phyloP scores from a whole-genome alignment of 2,888 invertebrate genomes.

The Caradrina kadenii region DNA sequence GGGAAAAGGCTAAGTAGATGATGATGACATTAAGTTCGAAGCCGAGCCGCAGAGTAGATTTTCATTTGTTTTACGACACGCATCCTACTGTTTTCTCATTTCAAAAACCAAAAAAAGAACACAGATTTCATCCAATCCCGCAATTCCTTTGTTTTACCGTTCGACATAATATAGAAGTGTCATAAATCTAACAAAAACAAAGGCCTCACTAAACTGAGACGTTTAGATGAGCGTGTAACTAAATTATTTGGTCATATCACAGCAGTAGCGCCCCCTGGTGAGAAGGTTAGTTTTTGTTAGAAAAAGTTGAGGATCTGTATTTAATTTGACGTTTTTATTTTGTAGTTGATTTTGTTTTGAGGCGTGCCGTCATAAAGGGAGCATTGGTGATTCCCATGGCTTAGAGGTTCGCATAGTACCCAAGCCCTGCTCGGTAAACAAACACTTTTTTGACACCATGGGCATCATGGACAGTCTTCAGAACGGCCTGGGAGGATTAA shows the following conservation, averaged over 20 bases:
- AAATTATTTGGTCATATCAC: constrained; percentile 65
- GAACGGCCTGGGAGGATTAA: too few relatives aligned
- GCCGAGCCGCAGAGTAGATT: neutral
- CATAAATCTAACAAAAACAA: constrained; percentile 65
- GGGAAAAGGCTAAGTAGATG: too few relatives aligned
- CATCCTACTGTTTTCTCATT: constrained; percentile 1
- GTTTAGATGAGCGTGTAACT: constrained; percentile 59
- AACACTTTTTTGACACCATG: too few relatives aligned
- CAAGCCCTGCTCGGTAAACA: too few relatives aligned
- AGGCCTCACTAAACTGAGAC: constrained; percentile 46
- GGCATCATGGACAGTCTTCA: too few relatives aligned
- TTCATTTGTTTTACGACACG: constrained; percentile 2
- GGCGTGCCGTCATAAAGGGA: neutral
- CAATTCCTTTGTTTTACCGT: constrained; percentile 37
- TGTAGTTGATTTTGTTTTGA: constrained; percentile 3
- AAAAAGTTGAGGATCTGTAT: constrained; percentile 34
- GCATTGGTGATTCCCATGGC: neutral
- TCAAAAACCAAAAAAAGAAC: constrained; percentile 10
- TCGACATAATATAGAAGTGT: constrained; percentile 47
- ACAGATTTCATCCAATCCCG: neutral
- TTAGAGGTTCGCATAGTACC: too few relatives aligned
- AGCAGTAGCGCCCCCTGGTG: constrained; percentile 74
- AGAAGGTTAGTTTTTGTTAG: constrained; percentile 36
- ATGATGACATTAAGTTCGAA: too few relatives aligned
- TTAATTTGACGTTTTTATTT: constrained; percentile 54